phyloP scores from a whole-genome alignment of 2,888 invertebrate genomes.

The Globia sparganii region DNA sequence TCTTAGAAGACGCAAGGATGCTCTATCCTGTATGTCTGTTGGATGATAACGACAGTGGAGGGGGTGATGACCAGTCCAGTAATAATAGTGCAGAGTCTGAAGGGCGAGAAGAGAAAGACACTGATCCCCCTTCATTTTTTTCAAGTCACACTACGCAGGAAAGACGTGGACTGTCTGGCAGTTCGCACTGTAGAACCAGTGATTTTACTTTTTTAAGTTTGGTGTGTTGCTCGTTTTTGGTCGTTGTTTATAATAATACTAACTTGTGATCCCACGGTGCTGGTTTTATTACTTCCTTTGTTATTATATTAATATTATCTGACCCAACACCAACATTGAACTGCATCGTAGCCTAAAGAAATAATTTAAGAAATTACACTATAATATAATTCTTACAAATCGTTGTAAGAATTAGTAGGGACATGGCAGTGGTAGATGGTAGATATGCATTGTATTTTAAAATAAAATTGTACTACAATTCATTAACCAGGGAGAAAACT shows the following conservation, averaged over 20 bases:
- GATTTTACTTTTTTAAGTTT: conserved; percentile 21
- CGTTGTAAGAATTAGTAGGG: neutral
- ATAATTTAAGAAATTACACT: neutral
- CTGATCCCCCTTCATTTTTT: neutral
- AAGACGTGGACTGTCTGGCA: neutral
- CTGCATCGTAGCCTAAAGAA: neutral
- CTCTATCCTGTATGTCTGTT: conserved; percentile 9
- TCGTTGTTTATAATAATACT: conserved; percentile 3
- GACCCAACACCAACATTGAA: neutral
- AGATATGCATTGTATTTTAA: neutral
- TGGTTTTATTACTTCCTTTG: neutral
- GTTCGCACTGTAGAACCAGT: conserved; percentile 1
- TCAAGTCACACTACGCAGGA: neutral
- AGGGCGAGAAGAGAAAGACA: neutral
- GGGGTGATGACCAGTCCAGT: conserved; percentile 8
- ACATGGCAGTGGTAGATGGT: neutral
- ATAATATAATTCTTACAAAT: neutral
- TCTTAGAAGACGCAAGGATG: conserved; percentile 24
- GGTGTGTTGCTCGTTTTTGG: conserved; percentile 5
- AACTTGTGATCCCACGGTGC: neutral
- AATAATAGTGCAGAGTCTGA: neutral
- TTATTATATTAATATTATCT: neutral
- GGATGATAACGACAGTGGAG: conserved; percentile 4
- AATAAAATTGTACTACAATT: no score
- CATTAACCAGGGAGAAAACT: neutral